A percentile compares a stretch with the other conserved stretches of the same genome.
These are phyloP conservation scores for Octomys mimax DNA, from an alignment of 2,797 vertebrate genomes.

Conservation along the genomic window DNA sequence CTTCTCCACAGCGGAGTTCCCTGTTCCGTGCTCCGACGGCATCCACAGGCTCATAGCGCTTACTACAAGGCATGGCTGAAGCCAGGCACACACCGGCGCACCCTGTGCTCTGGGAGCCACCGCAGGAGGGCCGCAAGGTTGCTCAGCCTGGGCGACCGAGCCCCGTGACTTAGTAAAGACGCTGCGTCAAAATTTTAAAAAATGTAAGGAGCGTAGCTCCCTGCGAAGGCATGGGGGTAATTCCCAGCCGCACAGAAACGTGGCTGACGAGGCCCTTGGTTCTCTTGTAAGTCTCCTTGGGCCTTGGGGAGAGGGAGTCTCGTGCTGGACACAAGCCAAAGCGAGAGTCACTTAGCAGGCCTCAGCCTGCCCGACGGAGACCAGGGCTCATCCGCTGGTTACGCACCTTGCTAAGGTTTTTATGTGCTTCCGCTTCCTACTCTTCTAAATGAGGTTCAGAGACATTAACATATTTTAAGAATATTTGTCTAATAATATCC, in stretches of 20 bases:
- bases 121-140: neutral
- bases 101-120: neutral
- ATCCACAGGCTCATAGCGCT: neutral
- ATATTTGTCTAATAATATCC: conserved; percentile 31
- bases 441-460: conserved; percentile 35
- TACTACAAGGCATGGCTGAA: neutral
- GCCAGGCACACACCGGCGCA: neutral
- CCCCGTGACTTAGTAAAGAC: neutral
- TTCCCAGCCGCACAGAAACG: neutral
- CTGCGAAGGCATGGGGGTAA: neutral
- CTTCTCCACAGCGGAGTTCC: neutral
- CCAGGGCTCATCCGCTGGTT: neutral
- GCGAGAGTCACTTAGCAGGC: neutral
- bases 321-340: neutral
- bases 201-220: neutral
- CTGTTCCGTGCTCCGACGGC: neutral
- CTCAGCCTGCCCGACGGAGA: neutral
- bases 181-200: neutral
- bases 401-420: neutral
- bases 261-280: neutral
- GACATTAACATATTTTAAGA: neutral
- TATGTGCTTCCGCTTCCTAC: neutral
- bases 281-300: neutral
- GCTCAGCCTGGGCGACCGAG: neutral
- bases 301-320: neutral